These are phyloP conservation scores for Labrus mixtus DNA, from an alignment of 2,113 vertebrate genomes.

Conservation along the genomic window DNA sequence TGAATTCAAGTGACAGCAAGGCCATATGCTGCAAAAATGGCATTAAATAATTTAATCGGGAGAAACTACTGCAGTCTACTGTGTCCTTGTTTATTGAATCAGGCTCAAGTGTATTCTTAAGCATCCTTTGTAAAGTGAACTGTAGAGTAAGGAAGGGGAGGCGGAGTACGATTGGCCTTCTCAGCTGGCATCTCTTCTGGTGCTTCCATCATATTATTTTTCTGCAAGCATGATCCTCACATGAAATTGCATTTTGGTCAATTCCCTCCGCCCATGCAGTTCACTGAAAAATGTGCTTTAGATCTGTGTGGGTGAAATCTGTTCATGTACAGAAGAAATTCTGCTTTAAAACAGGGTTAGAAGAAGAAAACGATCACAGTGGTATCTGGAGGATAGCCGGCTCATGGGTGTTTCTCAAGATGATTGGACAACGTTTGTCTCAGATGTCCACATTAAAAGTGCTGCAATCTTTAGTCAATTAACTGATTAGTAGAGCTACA, in stretches of 20 bases:
- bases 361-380: not conserved
- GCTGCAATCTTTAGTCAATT: not conserved
- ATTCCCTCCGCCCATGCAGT: not conserved
- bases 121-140: not conserved
- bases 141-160: not conserved
- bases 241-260: conserved; percentile 26
- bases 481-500: not conserved
- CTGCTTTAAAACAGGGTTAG: not conserved
- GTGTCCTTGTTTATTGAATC: not conserved
- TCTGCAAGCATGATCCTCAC: conserved; percentile 32
- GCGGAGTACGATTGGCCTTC: conserved; percentile 8
- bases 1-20: not conserved
- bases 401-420: too few species aligned
- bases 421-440: not conserved
- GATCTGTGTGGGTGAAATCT: not conserved
- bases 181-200: conserved; percentile 14
- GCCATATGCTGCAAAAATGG: not conserved
- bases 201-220: conserved; percentile 20
- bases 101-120: too few species aligned
- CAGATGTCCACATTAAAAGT: not conserved
- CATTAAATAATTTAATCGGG: too few species aligned
- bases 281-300: not conserved
- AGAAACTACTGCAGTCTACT: not conserved
- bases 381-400: not conserved
- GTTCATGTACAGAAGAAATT: not conserved